phyloP scores from a whole-genome alignment of 2,113 vertebrate genomes.

The Phylloscopus whistleri region DNA sequence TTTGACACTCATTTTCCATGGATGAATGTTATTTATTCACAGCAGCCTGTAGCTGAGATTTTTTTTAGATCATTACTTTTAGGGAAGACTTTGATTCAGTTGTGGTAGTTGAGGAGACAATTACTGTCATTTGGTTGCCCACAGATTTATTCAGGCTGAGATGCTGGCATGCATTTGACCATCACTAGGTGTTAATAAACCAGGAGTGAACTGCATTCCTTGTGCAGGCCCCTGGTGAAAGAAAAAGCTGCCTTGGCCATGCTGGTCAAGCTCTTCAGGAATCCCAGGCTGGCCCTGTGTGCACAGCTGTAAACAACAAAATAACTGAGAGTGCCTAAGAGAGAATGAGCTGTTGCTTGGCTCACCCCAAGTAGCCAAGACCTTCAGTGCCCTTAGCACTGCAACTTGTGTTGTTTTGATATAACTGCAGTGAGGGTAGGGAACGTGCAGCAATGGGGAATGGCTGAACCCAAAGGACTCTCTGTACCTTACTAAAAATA shows the following conservation, averaged over 20 bases:
- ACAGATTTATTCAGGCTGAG: not conserved
- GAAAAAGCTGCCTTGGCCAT: not conserved
- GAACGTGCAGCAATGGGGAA: not conserved
- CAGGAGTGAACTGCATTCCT: not conserved
- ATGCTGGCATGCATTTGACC: not conserved
- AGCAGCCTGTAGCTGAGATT: not conserved
- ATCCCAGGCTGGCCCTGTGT: not conserved
- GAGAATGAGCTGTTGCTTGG: not conserved
- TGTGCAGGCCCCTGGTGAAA: not conserved
- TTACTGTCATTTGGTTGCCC: not conserved
- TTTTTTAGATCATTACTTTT: not conserved
- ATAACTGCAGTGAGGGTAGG: not conserved
- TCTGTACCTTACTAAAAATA: slow-evolving; percentile 37
- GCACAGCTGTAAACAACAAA: not conserved
- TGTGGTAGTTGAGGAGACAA: not conserved
- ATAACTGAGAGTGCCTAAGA: not conserved
- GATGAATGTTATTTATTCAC: not conserved
- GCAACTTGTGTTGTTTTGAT: not conserved
- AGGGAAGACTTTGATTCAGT: not conserved
- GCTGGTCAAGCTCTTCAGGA: not conserved
- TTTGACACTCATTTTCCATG: not conserved
- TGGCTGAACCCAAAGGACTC: not conserved
- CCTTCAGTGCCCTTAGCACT: not conserved
- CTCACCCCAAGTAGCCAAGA: not conserved
- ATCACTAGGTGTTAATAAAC: not conserved